Evolutionary conservation across 2,888 invertebrate genomes (phyloP).

Genomic region (Cheilosia urbana): DNA sequence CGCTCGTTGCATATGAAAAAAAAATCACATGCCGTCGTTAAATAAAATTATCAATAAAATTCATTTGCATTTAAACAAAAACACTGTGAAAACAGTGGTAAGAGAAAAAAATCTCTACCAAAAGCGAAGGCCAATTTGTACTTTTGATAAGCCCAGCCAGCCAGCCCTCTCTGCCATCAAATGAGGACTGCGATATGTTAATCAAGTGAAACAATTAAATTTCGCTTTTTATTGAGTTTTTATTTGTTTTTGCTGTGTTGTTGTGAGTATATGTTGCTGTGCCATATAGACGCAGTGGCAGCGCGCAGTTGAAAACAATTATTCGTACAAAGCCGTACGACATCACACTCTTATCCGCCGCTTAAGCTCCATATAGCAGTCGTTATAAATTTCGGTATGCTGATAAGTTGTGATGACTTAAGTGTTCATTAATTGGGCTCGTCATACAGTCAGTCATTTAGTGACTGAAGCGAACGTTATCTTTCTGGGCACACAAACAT

Average conservation of each 20-base stretch:
- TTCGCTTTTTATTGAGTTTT: slow-evolving; percentile 51
- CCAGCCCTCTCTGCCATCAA: slow-evolving; percentile 15
- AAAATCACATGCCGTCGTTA: slow-evolving; percentile 31
- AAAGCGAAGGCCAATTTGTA: slow-evolving; percentile 31
- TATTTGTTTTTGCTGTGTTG: slow-evolving; percentile 15
- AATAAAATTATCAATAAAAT: slow-evolving; percentile 52
- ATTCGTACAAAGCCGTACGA: slow-evolving; percentile 52
- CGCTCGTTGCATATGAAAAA: not conserved
- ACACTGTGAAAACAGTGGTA: not conserved
- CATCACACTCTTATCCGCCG: slow-evolving; percentile 43
- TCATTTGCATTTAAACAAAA: slow-evolving; percentile 65
- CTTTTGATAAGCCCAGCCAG: slow-evolving; percentile 53
- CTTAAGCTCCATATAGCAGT: slow-evolving; percentile 2
- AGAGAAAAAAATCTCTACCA: slow-evolving; percentile 45
- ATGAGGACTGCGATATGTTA: slow-evolving; percentile 66
- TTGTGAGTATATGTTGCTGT: slow-evolving; percentile 4
- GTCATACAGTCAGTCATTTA: slow-evolving; percentile 47
- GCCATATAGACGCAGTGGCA: slow-evolving; percentile 59
- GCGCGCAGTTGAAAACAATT: slow-evolving; percentile 41
- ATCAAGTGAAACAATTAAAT: slow-evolving; percentile 75
- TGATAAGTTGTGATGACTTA: slow-evolving; percentile 61
- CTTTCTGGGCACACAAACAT: too few relatives aligned
- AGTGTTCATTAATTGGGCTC: slow-evolving; percentile 57
- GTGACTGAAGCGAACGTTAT: slow-evolving; percentile 22
- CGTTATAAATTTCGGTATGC: slow-evolving; percentile 40